These are phyloP conservation scores for Lepidothrix coronata DNA, from an alignment of 2,113 vertebrate genomes.

Conservation along the genomic window DNA sequence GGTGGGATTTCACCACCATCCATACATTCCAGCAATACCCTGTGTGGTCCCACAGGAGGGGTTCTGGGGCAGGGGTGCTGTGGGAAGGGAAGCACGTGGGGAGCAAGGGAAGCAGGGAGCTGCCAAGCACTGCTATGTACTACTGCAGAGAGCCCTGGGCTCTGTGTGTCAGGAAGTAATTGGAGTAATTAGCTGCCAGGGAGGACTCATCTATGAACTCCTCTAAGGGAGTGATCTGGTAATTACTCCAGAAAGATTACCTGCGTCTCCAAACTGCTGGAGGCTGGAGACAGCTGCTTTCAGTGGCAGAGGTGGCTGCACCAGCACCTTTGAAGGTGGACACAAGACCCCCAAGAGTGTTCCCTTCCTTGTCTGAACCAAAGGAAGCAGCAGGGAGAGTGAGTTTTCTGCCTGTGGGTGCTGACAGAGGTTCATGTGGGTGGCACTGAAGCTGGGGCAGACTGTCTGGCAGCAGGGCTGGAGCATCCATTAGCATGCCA, in stretches of 20 bases:
- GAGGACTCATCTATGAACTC: constrained; percentile 1
- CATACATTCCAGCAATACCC: accelerated
- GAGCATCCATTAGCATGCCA: neutral
- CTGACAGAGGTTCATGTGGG: neutral
- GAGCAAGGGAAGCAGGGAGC: neutral
- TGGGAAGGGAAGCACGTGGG: accelerated
- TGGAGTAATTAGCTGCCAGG: constrained; percentile 51
- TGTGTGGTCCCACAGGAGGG: neutral
- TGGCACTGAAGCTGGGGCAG: neutral
- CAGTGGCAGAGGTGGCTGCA: neutral
- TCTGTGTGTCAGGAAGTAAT: constrained; percentile 31
- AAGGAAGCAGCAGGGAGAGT: neutral
- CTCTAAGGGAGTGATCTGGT: constrained; percentile 17
- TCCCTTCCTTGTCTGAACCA: neutral
- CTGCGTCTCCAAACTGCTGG: neutral
- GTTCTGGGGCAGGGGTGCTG: neutral
- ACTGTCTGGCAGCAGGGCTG: neutral
- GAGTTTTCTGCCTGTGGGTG: neutral
- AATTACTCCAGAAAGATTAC: constrained; percentile 56
- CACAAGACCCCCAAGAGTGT: accelerated
- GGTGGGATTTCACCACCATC: neutral
- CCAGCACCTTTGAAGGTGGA: neutral
- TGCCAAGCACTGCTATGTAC: neutral
- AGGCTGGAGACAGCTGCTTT: constrained; percentile 13
- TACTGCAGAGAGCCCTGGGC: neutral